A percentile compares a stretch with the other conserved stretches of the same genome.
Conservation (phyloP, 2,888 invertebrate genomes). For the Allophyes oxyacanthae region DNA sequence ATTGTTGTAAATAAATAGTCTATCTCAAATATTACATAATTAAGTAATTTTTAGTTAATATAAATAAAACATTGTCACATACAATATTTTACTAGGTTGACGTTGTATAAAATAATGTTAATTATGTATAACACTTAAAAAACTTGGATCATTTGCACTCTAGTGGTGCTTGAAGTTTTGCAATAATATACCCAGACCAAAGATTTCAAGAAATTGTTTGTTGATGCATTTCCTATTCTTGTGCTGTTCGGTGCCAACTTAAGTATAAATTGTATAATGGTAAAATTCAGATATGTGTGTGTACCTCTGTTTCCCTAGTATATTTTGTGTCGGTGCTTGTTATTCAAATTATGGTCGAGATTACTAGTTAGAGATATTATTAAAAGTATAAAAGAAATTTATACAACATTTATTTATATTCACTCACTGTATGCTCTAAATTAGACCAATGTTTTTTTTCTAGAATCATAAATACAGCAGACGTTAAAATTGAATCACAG, state of each 20-base stretch:
- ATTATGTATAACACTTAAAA: constrained; percentile 51
- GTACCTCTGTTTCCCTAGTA: constrained; percentile 61
- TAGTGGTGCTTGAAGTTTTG: constrained; percentile 65
- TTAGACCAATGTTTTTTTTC: too few species aligned
- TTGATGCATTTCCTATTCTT: constrained; percentile 68
- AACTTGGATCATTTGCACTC: constrained; percentile 50
- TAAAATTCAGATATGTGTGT: constrained; percentile 62
- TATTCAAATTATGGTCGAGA: constrained; percentile 64
- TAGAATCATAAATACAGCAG: too few species aligned
- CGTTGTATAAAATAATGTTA: constrained; percentile 53
- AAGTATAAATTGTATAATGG: constrained; percentile 60
- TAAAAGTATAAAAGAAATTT: constrained; percentile 51
- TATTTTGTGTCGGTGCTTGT: constrained; percentile 65
- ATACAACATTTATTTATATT: constrained; percentile 28
- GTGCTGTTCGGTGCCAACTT: constrained; percentile 78
- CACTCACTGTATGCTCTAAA: not conserved
- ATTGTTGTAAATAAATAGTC: constrained; percentile 88
- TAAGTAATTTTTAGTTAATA: constrained; percentile 56
- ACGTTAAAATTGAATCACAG: too few species aligned
- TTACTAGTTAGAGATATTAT: constrained; percentile 62
- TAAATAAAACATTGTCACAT: constrained; percentile 36
- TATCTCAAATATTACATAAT: constrained; percentile 76
- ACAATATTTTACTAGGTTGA: constrained; percentile 58
- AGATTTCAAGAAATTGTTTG: constrained; percentile 75
- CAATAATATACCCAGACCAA: constrained; percentile 81